Conservation (phyloP, 2,888 invertebrate genomes). For the Ochlodes sylvanus region DNA sequence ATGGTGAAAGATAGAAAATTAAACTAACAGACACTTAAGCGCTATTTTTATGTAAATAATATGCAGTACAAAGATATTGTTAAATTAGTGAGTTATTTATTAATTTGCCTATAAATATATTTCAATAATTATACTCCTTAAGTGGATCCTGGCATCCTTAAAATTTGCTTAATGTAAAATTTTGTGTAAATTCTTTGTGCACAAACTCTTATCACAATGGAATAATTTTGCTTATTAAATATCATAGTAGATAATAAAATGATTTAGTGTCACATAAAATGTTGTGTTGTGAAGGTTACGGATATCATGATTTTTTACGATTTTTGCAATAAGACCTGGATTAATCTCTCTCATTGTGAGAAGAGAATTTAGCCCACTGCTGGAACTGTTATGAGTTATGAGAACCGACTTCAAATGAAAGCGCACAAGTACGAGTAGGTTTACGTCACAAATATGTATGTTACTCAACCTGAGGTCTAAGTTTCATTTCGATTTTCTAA, state of each 20-base stretch:
- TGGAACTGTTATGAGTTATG: too few relatives aligned
- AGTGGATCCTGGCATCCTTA: not conserved
- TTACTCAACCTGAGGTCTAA: too few relatives aligned
- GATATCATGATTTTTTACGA: too few relatives aligned
- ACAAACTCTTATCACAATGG: not conserved
- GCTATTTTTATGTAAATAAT: slow-evolving; percentile 11
- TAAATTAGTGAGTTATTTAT: not conserved
- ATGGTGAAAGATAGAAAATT: not conserved
- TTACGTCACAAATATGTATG: too few relatives aligned
- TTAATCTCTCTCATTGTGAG: too few relatives aligned
- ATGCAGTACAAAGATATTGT: not conserved
- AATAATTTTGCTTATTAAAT: not conserved
- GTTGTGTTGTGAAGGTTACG: too few relatives aligned
- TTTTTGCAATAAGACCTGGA: too few relatives aligned
- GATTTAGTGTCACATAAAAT: too few relatives aligned
- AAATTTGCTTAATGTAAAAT: not conserved
- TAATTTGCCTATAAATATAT: not conserved
- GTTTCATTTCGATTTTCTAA: too few relatives aligned
- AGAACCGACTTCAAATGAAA: too few relatives aligned
- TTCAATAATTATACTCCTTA: not conserved
- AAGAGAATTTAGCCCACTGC: too few relatives aligned
- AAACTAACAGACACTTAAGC: not conserved
- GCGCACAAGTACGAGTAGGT: too few relatives aligned
- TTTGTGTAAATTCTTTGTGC: not conserved
- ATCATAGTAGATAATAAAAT: not conserved